phyloP scores from a whole-genome alignment of 2,113 vertebrate species.

The Phylloscopus trochiloides region DNA sequence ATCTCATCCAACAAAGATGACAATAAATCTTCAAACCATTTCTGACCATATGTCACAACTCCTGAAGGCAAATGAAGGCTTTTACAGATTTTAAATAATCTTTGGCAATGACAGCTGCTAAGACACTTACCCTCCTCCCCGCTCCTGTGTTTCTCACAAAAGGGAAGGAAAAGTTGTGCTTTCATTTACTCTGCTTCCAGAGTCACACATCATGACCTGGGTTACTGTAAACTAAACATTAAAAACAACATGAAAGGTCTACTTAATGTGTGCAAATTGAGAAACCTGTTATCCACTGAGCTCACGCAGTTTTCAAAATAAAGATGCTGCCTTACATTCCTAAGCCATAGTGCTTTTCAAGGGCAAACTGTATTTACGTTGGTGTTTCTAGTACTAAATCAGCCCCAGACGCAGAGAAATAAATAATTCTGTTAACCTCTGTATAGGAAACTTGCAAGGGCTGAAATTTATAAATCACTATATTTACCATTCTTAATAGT shows the following conservation, averaged over 20 bases:
- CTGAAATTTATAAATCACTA: not conserved
- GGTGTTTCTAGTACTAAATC: not conserved
- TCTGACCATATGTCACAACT: slow-evolving; percentile 85
- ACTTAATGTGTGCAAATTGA: not conserved
- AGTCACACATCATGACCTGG: not conserved
- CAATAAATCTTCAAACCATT: slow-evolving; percentile 84
- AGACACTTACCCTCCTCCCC: slow-evolving; percentile 64
- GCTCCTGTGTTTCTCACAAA: not conserved
- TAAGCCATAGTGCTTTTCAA: not conserved
- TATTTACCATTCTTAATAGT: not conserved
- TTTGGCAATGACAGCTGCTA: slow-evolving; percentile 75
- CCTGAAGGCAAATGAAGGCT: slow-evolving; percentile 79
- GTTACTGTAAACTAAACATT: not conserved
- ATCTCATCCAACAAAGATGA: slow-evolving; percentile 77
- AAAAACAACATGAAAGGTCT: not conserved
- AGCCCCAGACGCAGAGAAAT: not conserved
- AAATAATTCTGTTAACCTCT: not conserved
- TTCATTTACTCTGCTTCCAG: not conserved
- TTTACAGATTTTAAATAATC: slow-evolving; percentile 80
- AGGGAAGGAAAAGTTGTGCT: not conserved
- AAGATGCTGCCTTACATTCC: not conserved
- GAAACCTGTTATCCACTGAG: not conserved
- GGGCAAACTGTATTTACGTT: not conserved
- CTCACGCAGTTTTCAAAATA: not conserved
- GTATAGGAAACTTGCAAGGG: not conserved